Conservation (phyloP, 2,797 vertebrate species). For the Chanos chanos region DNA sequence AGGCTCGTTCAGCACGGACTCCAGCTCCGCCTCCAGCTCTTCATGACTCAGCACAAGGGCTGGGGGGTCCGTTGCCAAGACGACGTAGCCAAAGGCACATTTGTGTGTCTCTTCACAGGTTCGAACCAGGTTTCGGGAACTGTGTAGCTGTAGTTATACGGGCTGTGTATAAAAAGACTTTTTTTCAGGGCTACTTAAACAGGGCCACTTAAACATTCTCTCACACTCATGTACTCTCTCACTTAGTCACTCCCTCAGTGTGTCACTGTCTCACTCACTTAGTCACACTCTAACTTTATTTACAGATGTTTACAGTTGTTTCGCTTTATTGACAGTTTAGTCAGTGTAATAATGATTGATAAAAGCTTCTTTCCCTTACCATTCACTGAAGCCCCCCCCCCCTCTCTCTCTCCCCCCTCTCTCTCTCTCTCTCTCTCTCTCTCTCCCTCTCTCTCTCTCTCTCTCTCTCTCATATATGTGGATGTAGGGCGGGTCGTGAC, state of each 20-base stretch:
- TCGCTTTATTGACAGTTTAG: no score
- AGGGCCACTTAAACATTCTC: no score
- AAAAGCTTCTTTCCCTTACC: no score
- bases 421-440: background rate
- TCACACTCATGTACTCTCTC: no score
- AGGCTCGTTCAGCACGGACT: slow-evolving; percentile 83
- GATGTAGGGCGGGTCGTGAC: slow-evolving; percentile 82
- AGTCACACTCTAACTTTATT: background rate
- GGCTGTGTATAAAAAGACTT: no score
- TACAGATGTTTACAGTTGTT: background rate
- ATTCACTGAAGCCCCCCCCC: no score
- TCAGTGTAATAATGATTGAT: no score
- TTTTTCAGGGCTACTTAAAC: no score
- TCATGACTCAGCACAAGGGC: slow-evolving; percentile 84
- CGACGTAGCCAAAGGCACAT: slow-evolving; percentile 82
- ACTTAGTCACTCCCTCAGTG: background rate
- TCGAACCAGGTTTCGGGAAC: no score
- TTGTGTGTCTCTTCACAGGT: slow-evolving; percentile 86
- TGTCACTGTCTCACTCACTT: background rate
- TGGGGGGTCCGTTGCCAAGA: slow-evolving; percentile 87
- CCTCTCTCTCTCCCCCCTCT: background rate
- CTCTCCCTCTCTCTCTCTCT: background rate
- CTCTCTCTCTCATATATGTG: no score
- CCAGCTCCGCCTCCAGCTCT: slow-evolving; percentile 81
- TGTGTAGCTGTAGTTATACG: no score